A percentile compares a stretch with the other conserved stretches of the same genome.
Evolutionary conservation across 2,888 invertebrate species (phyloP).

Genomic region (Euzetes globulus): DNA sequence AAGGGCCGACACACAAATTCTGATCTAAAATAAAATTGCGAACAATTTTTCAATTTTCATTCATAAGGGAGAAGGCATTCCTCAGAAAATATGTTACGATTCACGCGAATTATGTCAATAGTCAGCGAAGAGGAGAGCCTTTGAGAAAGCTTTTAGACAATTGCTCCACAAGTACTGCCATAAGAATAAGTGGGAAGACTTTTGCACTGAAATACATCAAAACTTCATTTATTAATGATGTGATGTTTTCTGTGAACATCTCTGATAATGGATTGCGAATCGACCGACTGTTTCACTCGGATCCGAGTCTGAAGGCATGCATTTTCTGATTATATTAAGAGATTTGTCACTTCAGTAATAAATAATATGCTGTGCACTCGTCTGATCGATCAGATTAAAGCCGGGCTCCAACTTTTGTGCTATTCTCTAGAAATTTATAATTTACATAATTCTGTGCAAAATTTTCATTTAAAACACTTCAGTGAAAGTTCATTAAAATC

Average conservation of each 20-base stretch:
- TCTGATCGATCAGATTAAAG: no score
- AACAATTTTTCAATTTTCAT: neutral
- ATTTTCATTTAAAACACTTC: neutral
- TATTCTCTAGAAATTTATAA: no score
- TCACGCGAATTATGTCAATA: constrained; percentile 9
- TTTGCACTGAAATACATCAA: neutral
- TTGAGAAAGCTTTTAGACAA: constrained; percentile 8
- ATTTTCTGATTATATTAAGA: no score
- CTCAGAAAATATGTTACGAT: neutral
- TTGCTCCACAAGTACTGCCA: neutral
- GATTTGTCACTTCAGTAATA: no score
- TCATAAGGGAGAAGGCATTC: neutral
- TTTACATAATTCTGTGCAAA: neutral
- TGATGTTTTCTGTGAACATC: neutral
- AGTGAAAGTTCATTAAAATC: neutral
- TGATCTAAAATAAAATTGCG: neutral
- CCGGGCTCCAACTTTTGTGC: no score
- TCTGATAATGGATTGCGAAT: neutral
- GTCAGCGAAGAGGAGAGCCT: neutral
- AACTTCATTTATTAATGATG: neutral
- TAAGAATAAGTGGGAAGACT: neutral
- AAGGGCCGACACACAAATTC: neutral
- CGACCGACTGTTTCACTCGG: no score
- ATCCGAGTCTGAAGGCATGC: no score
- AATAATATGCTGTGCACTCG: no score